phyloP scores from a whole-genome alignment of 1,140 invertebrate species.

The Monochamus saltuarius region DNA sequence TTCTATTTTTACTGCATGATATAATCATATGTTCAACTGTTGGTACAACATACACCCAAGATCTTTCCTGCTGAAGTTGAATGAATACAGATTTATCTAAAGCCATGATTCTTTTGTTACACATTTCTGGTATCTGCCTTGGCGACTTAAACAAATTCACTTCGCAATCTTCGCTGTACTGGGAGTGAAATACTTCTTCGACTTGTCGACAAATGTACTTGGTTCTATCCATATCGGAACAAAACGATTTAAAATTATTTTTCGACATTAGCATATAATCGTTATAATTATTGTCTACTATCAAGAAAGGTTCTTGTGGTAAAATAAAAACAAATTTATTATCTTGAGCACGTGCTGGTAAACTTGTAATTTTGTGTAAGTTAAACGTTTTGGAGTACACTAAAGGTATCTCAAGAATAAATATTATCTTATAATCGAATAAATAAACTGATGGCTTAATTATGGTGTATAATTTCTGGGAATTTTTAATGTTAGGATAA shows the following conservation, averaged over 20 bases:
- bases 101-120: too few relatives aligned
- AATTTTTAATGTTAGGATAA: slow-evolving; percentile 8
- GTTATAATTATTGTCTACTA: slow-evolving; percentile 2
- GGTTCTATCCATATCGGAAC: background rate
- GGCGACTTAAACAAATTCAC: background rate
- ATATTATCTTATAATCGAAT: slow-evolving; percentile 5
- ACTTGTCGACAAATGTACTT: slow-evolving; percentile 5
- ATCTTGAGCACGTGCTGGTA: background rate
- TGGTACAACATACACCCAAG: too few relatives aligned
- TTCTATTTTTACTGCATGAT: too few relatives aligned
- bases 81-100: too few relatives aligned
- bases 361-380: slow-evolving; percentile 12
- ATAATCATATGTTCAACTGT: too few relatives aligned
- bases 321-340: slow-evolving; percentile 8
- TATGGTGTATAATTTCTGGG: slow-evolving; percentile 1
- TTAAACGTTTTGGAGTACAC: slow-evolving; percentile 3
- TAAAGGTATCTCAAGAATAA: slow-evolving; percentile 5
- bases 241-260: background rate
- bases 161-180: slow-evolving; percentile 1
- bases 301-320: slow-evolving; percentile 6
- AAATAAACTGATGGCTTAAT: slow-evolving; percentile 5
- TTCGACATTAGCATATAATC: slow-evolving; percentile 8
- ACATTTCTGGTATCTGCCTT: too few relatives aligned
- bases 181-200: background rate
- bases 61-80: too few relatives aligned